Base-by-base conservation (phyloP, 2,888 invertebrate species). In the Phyto melanocephala region DNA sequence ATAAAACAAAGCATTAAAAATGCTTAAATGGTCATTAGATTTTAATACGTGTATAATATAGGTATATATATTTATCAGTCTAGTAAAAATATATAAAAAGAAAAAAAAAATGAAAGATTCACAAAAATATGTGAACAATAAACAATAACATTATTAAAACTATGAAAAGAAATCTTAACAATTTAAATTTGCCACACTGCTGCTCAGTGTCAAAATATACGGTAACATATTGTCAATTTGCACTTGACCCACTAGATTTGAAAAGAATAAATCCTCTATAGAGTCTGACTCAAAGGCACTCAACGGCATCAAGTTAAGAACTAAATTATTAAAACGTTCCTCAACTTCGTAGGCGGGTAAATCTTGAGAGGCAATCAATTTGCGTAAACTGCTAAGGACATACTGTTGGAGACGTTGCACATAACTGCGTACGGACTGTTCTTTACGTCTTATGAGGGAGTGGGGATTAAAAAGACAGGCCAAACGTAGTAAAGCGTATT, bases 181-280 rank as follows among this genome's bases (percentile, higher is more conserved):
- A 65, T 75, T 79, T 62, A 79, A 75, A 45, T 71, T 83, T 50
- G 47, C 77, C 11, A 83, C 77, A 84, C 85, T 89, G 75, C 86
- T 89, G 85, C 90, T 90, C 83, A 91, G 86, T 86, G 90, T 95
- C 86, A 99, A 93, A 88, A 99, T 95, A 87, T 95, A 97, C 33
- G 98, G 98, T 91, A 99, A 96, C 86, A 99, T 96, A 88, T 96
- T 97, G 89, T 99, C 98, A 80, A 99, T 98, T 92, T 97, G 97
- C 86, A 99, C 96, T 90, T 96, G 96, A 5, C 98, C 98, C 60
- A 98, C 95, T 82, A 98, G 93, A 65, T 96, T 97, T 3, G 97
- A 95, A 89, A 98, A 98, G 92, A 98, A 98, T 71, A 98, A 93
- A 88, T 98, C 98, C 91, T 98, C 98, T 70, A 98, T 92, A 81